phyloP scores from a whole-genome alignment of 1,140 invertebrate species.

The Drosophila virilis region DNA sequence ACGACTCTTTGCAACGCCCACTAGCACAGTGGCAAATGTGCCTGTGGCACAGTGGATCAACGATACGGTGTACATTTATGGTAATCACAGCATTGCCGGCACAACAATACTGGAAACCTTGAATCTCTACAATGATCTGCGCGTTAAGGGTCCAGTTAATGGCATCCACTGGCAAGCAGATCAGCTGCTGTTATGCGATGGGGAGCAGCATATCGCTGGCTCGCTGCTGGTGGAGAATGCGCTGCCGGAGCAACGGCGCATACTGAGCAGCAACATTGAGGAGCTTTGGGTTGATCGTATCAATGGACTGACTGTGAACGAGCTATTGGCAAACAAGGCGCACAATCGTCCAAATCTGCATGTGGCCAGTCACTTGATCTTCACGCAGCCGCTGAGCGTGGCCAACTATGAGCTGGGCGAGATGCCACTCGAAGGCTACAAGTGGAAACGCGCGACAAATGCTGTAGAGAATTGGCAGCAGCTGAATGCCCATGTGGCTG shows the following conservation, averaged over 20 bases:
- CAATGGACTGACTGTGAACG: slow-evolving; percentile 59
- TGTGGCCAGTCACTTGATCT: slow-evolving; percentile 62
- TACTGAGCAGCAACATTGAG: slow-evolving; percentile 67
- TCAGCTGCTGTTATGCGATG: slow-evolving; percentile 58
- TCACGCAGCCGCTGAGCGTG: slow-evolving; percentile 62
- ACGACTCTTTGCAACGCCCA: slow-evolving; percentile 59
- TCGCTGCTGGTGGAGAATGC: slow-evolving; percentile 63
- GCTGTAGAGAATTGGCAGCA: slow-evolving; percentile 35
- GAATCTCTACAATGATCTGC: slow-evolving; percentile 72
- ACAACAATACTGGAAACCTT: slow-evolving; percentile 55
- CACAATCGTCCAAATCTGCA: slow-evolving; percentile 61
- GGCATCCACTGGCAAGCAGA: slow-evolving; percentile 51
- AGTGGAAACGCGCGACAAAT: slow-evolving; percentile 46
- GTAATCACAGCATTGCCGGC: slow-evolving; percentile 72
- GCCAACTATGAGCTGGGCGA: slow-evolving; percentile 51
- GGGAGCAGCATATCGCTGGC: slow-evolving; percentile 53
- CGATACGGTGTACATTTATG: slow-evolving; percentile 73
- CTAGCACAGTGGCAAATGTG: slow-evolving; percentile 80
- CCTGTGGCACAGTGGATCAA: slow-evolving; percentile 84
- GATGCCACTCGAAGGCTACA: slow-evolving; percentile 8
- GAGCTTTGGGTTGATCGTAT: slow-evolving; percentile 67
- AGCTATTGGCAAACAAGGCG: slow-evolving; percentile 64
- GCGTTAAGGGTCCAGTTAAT: slow-evolving; percentile 66
- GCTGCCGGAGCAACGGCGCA: slow-evolving; percentile 42
- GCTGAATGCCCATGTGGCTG: slow-evolving; percentile 47